These are phyloP conservation scores for Elanoides forficatus DNA, from an alignment of 2,113 vertebrate species.

Conservation along the genomic window DNA sequence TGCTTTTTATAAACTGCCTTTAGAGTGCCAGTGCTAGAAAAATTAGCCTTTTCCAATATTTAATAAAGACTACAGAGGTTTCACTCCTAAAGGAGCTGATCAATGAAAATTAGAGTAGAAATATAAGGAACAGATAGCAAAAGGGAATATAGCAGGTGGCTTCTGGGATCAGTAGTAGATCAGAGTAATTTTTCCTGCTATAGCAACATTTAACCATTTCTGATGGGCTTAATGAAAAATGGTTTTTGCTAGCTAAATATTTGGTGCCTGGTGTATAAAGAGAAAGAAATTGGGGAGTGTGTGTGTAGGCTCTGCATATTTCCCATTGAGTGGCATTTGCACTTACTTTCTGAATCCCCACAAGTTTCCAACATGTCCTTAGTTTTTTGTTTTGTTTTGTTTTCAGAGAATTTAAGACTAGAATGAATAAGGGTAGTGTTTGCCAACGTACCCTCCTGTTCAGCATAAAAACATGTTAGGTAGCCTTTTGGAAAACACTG, in stretches of 20 bases:
- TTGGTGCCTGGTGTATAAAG: neutral
- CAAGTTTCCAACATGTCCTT: neutral
- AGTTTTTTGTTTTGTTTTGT: neutral
- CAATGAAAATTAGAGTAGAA: slow-evolving; percentile 5
- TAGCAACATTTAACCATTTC: neutral
- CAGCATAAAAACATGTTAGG: neutral
- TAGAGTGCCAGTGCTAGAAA: neutral
- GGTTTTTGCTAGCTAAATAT: neutral
- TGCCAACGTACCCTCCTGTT: neutral
- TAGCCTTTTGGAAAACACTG: neutral
- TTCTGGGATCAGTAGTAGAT: neutral
- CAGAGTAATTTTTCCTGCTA: neutral
- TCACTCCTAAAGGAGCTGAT: neutral
- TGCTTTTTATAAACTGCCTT: neutral
- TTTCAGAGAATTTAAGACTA: neutral
- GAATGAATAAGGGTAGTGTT: slow-evolving; percentile 10
- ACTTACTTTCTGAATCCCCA: neutral
- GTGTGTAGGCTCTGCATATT: neutral
- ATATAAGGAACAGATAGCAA: neutral
- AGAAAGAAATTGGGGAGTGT: neutral
- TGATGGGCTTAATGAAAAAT: neutral
- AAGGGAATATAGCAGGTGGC: neutral
- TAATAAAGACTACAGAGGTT: slow-evolving; percentile 2
- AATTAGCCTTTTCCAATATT: neutral
- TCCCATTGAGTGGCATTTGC: neutral